Evolutionary conservation across 37 sponge, comb jelly and placozoan genomes (phyloP), one percentile per base, ranked within the genome.

Genomic region (Haliclona indistincta): DNA sequence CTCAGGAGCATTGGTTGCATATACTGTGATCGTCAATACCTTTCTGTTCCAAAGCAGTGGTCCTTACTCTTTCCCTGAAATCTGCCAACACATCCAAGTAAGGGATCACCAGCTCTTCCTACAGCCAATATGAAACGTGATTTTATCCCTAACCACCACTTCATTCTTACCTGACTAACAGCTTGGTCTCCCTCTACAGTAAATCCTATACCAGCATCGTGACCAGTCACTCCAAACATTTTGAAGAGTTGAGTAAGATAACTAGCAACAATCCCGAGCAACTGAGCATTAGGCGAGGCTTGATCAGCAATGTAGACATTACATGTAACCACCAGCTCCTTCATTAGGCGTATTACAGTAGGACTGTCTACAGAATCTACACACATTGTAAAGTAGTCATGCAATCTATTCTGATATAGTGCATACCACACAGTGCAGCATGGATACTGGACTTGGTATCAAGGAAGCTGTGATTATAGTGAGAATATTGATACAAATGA

Each of bases 311-410:
- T 49, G 85, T 94, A 94, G 4, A 75, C 39, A 36, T 94, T 90
- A 35, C 60, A 51, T 1, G 58, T 15, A 10, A 42, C 38, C 17
- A 97, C 84, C 1, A 97, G 86, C 26, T 89, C 88, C 42, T 77
- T 79, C 82, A 97, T 49, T 47, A 47, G 55, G 38, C 54, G 55
- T 85, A 97, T 81, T 2, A 79, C 95, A 10, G 61, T 33, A 1
- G 91, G 85, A 5, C 95, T 97, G 73, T 97, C 91, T 6, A 97
- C 70, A 4, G 92, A 95, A 72, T 94, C 93, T 90, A 67, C 54
- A 28, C 41, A 37, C 7, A 11, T 8, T 35, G 23, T 17, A 13
- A 34, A 6, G 7, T 8, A 11, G 13, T 10, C 6, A 32, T 34
- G 56, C 38, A 4, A 54, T 20, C 23, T 15, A 17, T 7, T 19